These are phyloP conservation scores for Eupithecia dodoneata DNA, from an alignment of 2,888 invertebrate species.

Conservation along the genomic window DNA sequence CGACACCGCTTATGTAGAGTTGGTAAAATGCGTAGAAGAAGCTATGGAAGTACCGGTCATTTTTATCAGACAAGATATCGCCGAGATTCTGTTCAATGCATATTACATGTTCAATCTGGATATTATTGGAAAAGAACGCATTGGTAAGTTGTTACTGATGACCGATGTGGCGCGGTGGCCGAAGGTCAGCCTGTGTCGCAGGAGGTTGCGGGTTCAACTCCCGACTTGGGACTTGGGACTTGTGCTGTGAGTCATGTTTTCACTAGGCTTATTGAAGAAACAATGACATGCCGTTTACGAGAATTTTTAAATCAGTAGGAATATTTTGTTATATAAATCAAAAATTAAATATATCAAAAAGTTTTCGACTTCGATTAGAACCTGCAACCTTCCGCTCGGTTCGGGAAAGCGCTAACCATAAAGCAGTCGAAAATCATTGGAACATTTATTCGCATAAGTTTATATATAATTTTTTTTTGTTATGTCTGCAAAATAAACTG, in stretches of 20 bases:
- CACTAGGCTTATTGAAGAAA: neutral
- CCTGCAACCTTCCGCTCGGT: neutral
- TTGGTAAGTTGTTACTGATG: slow-evolving; percentile 54
- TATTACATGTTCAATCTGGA: slow-evolving; percentile 64
- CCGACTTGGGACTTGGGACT: neutral
- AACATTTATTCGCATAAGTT: no score
- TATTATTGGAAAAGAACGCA: slow-evolving; percentile 66
- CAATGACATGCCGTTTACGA: neutral
- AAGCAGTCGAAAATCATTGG: no score
- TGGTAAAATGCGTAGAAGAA: slow-evolving; percentile 66
- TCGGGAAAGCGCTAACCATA: no score
- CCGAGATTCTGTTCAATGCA: slow-evolving; percentile 58
- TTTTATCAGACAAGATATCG: slow-evolving; percentile 67
- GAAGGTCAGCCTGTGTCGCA: neutral
- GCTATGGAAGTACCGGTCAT: slow-evolving; percentile 77
- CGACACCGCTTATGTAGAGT: slow-evolving; percentile 73
- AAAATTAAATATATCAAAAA: neutral
- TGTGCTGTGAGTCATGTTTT: no score
- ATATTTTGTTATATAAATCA: neutral
- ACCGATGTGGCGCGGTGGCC: no score
- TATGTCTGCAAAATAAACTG: neutral
- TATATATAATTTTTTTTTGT: no score
- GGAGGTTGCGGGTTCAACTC: no score
- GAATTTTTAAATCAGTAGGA: neutral
- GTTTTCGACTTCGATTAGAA: neutral